Conservation (phyloP, 35 echinoderm and acorn worm species). For the Apostichopus japonicus region DNA sequence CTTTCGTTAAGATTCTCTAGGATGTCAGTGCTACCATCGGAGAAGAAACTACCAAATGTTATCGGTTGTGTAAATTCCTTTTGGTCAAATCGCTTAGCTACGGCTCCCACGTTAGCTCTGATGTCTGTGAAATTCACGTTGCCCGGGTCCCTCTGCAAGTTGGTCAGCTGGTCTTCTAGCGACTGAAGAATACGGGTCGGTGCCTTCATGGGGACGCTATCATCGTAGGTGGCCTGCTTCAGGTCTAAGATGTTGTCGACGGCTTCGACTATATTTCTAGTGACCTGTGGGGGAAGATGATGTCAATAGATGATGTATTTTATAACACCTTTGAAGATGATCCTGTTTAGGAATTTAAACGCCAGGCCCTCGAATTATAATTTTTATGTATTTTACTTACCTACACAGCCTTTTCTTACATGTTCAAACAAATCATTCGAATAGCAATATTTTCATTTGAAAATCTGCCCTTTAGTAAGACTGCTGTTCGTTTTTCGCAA, state of each 20-base stretch:
- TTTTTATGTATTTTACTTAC: too few relatives aligned
- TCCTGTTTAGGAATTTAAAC: too few relatives aligned
- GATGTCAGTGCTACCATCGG: not conserved
- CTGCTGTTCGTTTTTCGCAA: too few relatives aligned
- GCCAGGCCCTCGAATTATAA: too few relatives aligned
- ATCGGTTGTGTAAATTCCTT: not conserved
- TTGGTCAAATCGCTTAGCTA: not conserved
- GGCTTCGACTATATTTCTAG: conserved; percentile 43
- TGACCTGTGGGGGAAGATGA: conserved; percentile 4
- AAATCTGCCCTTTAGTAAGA: too few relatives aligned
- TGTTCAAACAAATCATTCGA: too few relatives aligned
- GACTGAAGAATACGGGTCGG: conserved; percentile 23
- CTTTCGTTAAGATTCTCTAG: not conserved
- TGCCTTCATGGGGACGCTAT: conserved; percentile 1
- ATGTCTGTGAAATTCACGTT: conserved; percentile 44
- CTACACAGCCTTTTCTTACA: too few relatives aligned
- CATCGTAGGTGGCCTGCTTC: conserved; percentile 11
- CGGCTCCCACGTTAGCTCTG: conserved; percentile 31
- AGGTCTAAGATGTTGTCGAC: conserved; percentile 40
- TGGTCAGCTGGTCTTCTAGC: conserved; percentile 31
- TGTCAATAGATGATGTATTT: too few relatives aligned
- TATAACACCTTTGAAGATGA: too few relatives aligned
- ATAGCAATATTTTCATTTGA: too few relatives aligned
- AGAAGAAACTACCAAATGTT: not conserved
- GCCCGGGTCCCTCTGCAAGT: not conserved